Evolutionary conservation across 2,113 vertebrate genomes (phyloP).

Genomic region (Larimichthys polyactis): DNA sequence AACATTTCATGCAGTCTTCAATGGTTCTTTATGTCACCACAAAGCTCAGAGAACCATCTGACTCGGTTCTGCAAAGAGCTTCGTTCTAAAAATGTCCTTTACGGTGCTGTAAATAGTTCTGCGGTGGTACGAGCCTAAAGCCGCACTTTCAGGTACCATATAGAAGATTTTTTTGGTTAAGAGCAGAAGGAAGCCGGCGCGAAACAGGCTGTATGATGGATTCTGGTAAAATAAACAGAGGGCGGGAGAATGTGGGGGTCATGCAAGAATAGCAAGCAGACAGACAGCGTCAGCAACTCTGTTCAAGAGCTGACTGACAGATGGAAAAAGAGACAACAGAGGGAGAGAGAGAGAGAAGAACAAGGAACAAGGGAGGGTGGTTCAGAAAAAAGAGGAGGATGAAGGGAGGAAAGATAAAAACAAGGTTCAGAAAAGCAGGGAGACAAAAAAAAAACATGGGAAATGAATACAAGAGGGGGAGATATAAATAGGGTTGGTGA

Average conservation of each 20-base stretch:
- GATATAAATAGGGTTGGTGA: neutral
- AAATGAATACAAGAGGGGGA: neutral
- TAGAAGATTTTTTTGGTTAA: neutral
- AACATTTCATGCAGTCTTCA: constrained; percentile 11
- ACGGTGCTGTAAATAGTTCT: constrained; percentile 18
- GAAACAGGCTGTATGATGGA: constrained; percentile 9
- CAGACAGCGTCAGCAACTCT: constrained; percentile 47
- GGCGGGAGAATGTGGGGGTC: constrained; percentile 22
- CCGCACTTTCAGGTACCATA: constrained; percentile 18
- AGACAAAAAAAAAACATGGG: neutral
- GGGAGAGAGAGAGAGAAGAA: no score
- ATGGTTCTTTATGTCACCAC: neutral
- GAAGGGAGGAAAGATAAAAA: neutral
- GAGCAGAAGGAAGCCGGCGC: neutral
- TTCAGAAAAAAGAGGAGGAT: neutral
- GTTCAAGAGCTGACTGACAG: constrained; percentile 42
- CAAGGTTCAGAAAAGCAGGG: neutral
- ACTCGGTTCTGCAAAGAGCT: neutral
- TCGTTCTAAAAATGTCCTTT: constrained; percentile 14
- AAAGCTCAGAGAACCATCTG: neutral
- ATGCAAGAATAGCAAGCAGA: constrained; percentile 47
- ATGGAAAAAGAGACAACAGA: constrained; percentile 39
- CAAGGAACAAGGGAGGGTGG: neutral
- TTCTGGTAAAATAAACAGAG: constrained; percentile 44
- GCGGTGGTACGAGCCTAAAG: constrained; percentile 7